Base-by-base conservation (phyloP, 2,797 vertebrate species). In the Poeciliopsis gracilis region DNA sequence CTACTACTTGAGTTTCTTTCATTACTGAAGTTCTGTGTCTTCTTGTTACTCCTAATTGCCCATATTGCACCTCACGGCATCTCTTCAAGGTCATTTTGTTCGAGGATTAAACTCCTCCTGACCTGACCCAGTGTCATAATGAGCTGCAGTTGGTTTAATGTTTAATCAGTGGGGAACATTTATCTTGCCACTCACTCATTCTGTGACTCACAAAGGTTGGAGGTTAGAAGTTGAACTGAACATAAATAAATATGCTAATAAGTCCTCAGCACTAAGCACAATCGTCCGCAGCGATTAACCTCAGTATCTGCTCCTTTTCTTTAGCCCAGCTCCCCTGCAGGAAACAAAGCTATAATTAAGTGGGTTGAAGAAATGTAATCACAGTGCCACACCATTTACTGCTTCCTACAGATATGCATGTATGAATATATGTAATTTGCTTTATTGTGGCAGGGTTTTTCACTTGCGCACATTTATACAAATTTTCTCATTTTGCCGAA, bases 331-430 rank as follows among this genome's bases (percentile, higher is more conserved):
- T 83, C 77, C 83, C 80, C 85, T 82, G 74, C 80, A 72, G 73
- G 86, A 93, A 93, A 90, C 86, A 92, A 92, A 85, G 87, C 84
- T 90, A 83, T 93, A 93, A 95, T 95, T 95, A 94, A 92, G 78
- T 79, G 80, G 80, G 76, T 82, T 88, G 85, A 91, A 80, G 78
- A 88, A 92, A 89, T 80, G 76, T 90, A 93, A 94, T 93, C 94
- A 84, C 83, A 69, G 76, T 72, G 77, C 46, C 66, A 87, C 43
- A 88, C 80, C 81, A 69, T 86, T 63, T 83, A 78, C 46, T 81
- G 57, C 66, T 75, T 82, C 30, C 41, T 71, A 76, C 33, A 69
- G 49, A 72, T 73, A 36, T 70, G 63, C 23, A 72, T 20, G 8
- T 51, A 67, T 45, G 67, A 70, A 70, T 59, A 38, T 30, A 36